Conservation (phyloP, 2,797 vertebrate species). For the Hozukius guyotensis region DNA sequence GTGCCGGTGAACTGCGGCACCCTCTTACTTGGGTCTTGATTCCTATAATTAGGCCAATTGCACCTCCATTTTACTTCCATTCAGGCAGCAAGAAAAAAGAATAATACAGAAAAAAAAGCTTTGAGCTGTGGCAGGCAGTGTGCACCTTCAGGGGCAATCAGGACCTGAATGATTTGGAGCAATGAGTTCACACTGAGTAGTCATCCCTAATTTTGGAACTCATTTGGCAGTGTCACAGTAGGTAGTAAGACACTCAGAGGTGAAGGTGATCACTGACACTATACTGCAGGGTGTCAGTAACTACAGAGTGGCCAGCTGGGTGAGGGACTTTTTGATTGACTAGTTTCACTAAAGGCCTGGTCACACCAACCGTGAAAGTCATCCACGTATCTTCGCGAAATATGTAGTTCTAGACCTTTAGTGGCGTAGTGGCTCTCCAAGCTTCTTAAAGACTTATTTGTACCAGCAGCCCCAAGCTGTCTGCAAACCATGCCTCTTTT, state of each 20-base stretch:
- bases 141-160: conserved; percentile 31
- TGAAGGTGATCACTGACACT: background rate
- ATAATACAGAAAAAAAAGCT: background rate
- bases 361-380: background rate
- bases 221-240: conserved; percentile 3
- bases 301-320: background rate
- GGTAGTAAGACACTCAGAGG: conserved; percentile 12
- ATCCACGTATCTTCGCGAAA: too few relatives aligned
- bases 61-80: conserved; percentile 46
- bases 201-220: background rate
- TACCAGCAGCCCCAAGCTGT: background rate
- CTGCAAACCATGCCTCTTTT: background rate
- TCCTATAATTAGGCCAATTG: conserved; percentile 67
- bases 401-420: background rate
- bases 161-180: conserved; percentile 16
- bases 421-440: background rate
- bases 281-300: background rate
- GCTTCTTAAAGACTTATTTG: background rate
- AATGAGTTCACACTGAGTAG: conserved; percentile 12
- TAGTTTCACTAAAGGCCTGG: background rate
- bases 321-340: background rate
- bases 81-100: conserved; percentile 25
- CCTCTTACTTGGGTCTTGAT: conserved; percentile 37
- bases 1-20: conserved; percentile 16
- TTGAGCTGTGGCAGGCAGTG: conserved; percentile 33